Evolutionary conservation across 2,797 vertebrate species (phyloP).

Genomic region (Falco peregrinus): DNA sequence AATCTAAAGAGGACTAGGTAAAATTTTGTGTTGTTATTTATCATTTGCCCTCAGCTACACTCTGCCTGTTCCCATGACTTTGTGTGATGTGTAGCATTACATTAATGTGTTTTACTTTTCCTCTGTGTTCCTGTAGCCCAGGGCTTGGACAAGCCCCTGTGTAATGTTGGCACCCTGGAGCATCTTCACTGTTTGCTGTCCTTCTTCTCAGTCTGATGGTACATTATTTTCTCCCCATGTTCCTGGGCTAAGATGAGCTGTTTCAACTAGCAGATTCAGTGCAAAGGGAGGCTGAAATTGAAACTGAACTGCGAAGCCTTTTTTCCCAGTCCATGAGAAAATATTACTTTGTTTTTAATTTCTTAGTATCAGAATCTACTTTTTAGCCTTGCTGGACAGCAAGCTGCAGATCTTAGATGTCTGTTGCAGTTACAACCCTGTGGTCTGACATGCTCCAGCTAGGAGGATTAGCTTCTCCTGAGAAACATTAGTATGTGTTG

Average conservation of each 20-base stretch:
- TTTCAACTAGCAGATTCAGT: not conserved
- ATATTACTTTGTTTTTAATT: not conserved
- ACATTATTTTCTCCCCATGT: not conserved
- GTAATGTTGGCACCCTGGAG: not conserved
- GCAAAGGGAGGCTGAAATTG: not conserved
- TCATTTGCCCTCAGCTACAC: not conserved
- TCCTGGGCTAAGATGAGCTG: rapidly evolving
- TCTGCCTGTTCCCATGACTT: not conserved
- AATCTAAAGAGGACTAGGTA: not conserved
- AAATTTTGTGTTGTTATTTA: rapidly evolving
- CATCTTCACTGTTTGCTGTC: not conserved
- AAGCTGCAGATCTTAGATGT: not conserved
- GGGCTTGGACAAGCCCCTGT: not conserved
- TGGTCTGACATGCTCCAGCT: rapidly evolving
- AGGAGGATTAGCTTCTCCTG: not conserved
- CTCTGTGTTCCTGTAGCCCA: not conserved
- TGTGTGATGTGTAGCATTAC: not conserved
- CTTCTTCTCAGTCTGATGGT: not conserved
- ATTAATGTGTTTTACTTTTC: not conserved
- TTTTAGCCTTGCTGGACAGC: not conserved
- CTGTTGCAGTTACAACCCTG: not conserved
- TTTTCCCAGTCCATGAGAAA: not conserved
- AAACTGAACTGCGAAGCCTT: not conserved
- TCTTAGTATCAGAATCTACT: not conserved
- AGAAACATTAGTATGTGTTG: not conserved